Base-by-base conservation (phyloP, 2,797 vertebrate species). In the Poeciliopsis presidionis region DNA sequence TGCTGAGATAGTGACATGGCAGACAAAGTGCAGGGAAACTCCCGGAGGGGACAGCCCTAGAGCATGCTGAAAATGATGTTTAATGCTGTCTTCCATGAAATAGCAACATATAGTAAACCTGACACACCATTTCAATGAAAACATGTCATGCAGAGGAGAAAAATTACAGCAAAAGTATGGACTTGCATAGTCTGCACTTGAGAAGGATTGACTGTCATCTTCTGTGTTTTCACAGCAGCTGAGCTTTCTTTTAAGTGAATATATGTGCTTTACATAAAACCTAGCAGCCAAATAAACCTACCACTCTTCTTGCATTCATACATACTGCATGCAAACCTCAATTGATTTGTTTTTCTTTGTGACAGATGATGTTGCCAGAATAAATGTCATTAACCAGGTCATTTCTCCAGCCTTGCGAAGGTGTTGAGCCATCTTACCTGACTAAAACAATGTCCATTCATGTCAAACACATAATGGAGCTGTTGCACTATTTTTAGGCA, bases 1-100 rank as follows among this genome's bases (percentile, higher is more conserved):
- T 81, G 84, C 86, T 76, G 80, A 76, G 78, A 75, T 41, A 82
- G 78, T 74, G 76, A 87, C 87, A 74, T 2, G 13, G 76, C 75
- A 86, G 73, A 88, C 84, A 80, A 86, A 88, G 81, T 90, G 87
- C 85, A 84, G 76, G 65, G 84, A 57, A 83, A 79, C 69, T 87
- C 79, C 82, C 86, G 72, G 5, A 83, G 79, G 88, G 81, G 84
- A 74, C 49, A 59, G 25, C 81, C 87, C 75, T 76, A 43, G 25
- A 86, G 85, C 87, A 72, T 18, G 73, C 84, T 85, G 85, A 14
- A 79, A 75, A 86, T 85, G 72, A 90, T 88, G 87, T 89, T 91
- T 82, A 92, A 74, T 83, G 80, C 79, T 75, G 57, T 90, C 81
- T 82, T 79, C 73, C 18, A 89, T 90, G 75, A 86, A 92, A 90